Evolutionary conservation across 2,888 invertebrate species (phyloP).

Genomic region (Andrena bucephala): DNA sequence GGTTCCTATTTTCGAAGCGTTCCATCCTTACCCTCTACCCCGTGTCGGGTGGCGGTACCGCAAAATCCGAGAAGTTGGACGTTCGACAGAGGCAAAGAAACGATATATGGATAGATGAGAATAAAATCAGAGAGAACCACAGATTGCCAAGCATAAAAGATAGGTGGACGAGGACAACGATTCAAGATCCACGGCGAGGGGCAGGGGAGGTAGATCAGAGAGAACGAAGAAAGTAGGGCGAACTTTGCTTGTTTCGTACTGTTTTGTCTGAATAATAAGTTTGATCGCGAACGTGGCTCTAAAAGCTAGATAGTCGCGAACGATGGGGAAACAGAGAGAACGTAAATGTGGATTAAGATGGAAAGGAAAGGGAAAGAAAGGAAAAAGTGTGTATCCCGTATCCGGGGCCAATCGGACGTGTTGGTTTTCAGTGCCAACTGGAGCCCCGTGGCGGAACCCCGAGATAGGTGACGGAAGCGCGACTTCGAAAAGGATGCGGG

Average conservation of each 20-base stretch:
- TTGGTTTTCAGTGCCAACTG: conserved; percentile 81
- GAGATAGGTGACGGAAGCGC: conserved; percentile 80
- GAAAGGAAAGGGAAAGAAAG: neutral
- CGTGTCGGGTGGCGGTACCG: conserved; percentile 72
- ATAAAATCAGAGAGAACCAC: conserved; percentile 15
- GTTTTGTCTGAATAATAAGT: conserved; percentile 13
- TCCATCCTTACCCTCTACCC: conserved; percentile 76
- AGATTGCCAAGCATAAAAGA: conserved; percentile 18
- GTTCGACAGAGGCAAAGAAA: conserved; percentile 19
- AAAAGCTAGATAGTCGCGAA: neutral
- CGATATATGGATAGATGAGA: conserved; percentile 15
- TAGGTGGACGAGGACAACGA: conserved; percentile 25
- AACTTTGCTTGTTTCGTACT: conserved; percentile 2
- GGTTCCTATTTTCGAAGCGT: conserved; percentile 68
- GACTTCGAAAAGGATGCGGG: conserved; percentile 78
- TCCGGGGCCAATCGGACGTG: conserved; percentile 77
- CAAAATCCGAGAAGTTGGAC: conserved; percentile 51
- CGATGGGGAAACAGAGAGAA: neutral
- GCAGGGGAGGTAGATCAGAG: conserved; percentile 24
- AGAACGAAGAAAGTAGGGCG: conserved; percentile 27
- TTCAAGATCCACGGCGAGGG: conserved; percentile 23
- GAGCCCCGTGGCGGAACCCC: conserved; percentile 74
- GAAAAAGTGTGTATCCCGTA: conserved; percentile 55
- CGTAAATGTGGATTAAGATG: neutral
- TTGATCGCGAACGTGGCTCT: conserved; percentile 11